Conservation (phyloP, 2,113 vertebrate species). For the Triplophysa tibetana region DNA sequence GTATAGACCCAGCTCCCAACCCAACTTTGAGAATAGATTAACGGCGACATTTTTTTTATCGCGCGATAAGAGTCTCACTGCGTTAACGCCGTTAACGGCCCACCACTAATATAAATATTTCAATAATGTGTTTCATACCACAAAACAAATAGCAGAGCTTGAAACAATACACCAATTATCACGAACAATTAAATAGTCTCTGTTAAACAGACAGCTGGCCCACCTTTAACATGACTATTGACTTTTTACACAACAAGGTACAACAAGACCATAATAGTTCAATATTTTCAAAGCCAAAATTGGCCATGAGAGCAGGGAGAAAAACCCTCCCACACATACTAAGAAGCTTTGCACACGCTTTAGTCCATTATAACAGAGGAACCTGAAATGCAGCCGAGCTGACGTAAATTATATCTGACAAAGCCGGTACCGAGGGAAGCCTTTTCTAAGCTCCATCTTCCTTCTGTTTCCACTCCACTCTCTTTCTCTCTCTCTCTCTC, state of each 20-base stretch:
- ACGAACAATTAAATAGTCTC: too few relatives aligned
- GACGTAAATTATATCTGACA: slow-evolving; percentile 41
- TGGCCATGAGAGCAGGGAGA: background rate
- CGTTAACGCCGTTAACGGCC: too few relatives aligned
- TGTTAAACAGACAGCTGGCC: too few relatives aligned
- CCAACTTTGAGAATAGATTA: too few relatives aligned
- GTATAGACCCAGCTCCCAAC: too few relatives aligned
- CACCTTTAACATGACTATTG: too few relatives aligned
- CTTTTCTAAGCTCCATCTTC: slow-evolving; percentile 21
- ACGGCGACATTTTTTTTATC: too few relatives aligned
- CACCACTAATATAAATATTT: too few relatives aligned
- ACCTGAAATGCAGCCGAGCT: background rate
- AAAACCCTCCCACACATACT: background rate
- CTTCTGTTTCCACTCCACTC: background rate
- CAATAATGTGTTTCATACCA: too few relatives aligned
- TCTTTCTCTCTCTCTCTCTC: background rate
- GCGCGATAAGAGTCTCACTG: too few relatives aligned
- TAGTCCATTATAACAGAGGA: slow-evolving; percentile 10
- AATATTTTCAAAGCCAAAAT: background rate
- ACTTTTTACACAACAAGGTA: background rate
- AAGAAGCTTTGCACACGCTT: background rate
- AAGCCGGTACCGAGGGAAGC: slow-evolving; percentile 29
- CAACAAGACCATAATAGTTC: slow-evolving; percentile 20
- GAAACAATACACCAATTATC: too few relatives aligned
- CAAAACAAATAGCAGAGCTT: too few relatives aligned